Evolutionary conservation across 1,140 invertebrate species (phyloP), one percentile per base, ranked within the genome.

Genomic region (Panagrolaimus sp.): DNA sequence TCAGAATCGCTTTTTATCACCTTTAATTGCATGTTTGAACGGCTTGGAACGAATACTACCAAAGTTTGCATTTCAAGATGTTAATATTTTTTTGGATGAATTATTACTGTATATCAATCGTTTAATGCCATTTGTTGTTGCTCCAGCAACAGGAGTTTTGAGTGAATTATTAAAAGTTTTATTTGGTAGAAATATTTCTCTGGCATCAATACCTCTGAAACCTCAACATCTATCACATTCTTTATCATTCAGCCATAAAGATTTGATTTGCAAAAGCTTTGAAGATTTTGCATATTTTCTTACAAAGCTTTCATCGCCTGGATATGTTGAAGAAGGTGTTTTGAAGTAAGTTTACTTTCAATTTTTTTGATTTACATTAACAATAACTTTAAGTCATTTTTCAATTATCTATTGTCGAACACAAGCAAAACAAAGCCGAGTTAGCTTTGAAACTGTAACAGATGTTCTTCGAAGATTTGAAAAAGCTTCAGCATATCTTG

Each of bases 331-430:
- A 57, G 51, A 57, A 57, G 20, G 20, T 57, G 9, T 57, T 11
- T 57, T 57, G 20, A 57, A 57, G 51, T 57, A 8, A 57, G 51
- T 57, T 57, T 4, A 23, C 5, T 16, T 20, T 57, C 20, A 0
- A 0, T 57, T 11, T 20, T 25, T 4, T 11, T 5, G 9, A 57
- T 57, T 38, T 38, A 8, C 5, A 25, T 57, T 23, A n/a, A n/a
- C n/a, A n/a, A n/a, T n/a, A n/a, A n/a, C 1, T 57, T 57, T n/a
- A 20, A 57, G 51, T 57, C 51, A 57, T 8, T 57, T 57, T 25
- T 25, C 51, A 25, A 57, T 25, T 13, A 57, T 57, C 8, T 57
- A 57, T 27, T 57, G 51, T 57, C 51, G 51, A 11, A 57, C 14
- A 2, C 51, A 20, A 1, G 51, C 20, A 57, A 57, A 27, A 25